Evolutionary conservation across 1,140 invertebrate genomes (phyloP).

Genomic region (Bicyclus anynana): DNA sequence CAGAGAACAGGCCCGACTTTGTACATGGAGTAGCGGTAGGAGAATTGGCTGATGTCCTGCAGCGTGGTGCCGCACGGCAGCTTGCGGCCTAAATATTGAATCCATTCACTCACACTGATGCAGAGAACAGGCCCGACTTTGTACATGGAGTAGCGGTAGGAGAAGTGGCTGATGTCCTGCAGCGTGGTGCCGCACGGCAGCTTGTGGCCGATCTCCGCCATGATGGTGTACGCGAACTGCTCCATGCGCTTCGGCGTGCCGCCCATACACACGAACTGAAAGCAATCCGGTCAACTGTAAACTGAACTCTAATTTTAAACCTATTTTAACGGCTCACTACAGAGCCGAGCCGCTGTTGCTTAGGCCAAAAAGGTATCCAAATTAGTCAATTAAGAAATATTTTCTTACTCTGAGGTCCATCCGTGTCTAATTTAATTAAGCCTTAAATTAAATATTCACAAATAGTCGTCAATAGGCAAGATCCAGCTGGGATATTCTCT

Average conservation of each 20-base stretch:
- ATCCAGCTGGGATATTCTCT: too few species aligned
- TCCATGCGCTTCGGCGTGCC: slow-evolving; percentile 97
- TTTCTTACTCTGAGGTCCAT: too few species aligned
- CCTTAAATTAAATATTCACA: too few species aligned
- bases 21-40: slow-evolving; percentile 97
- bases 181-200: slow-evolving; percentile 91
- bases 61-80: slow-evolving; percentile 91
- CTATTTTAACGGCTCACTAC: too few species aligned
- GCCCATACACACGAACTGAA: slow-evolving; percentile 98
- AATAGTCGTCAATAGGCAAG: too few species aligned
- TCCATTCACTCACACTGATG: slow-evolving; percentile 88
- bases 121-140: slow-evolving; percentile 97
- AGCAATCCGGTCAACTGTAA: slow-evolving; percentile 14
- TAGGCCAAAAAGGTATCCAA: too few species aligned
- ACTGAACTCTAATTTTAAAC: too few species aligned
- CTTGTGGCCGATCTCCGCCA: slow-evolving; percentile 93
- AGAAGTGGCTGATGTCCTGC: slow-evolving; percentile 93
- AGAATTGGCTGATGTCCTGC: slow-evolving; percentile 93
- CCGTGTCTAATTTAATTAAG: too few species aligned
- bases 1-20: slow-evolving; percentile 97
- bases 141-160: slow-evolving; percentile 97
- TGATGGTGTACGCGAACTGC: slow-evolving; percentile 93
- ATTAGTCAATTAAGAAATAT: too few species aligned
- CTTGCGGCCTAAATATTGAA: slow-evolving; percentile 89
- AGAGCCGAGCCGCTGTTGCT: too few species aligned